phyloP scores from a whole-genome alignment of 2,888 invertebrate species.

The Sarcophaga subvicina region DNA sequence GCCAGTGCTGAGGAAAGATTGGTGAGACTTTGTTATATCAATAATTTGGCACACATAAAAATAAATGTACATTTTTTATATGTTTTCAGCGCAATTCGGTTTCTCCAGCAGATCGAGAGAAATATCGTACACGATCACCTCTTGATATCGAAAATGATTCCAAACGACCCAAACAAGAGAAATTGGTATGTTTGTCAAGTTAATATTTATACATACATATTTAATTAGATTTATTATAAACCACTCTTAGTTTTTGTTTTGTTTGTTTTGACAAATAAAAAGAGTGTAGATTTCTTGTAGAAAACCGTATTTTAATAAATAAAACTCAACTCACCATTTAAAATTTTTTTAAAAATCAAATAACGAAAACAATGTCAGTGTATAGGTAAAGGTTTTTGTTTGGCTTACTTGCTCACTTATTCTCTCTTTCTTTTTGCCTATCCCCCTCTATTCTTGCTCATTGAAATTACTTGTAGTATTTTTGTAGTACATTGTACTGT shows the following conservation, averaged over 20 bases:
- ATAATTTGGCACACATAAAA: not conserved
- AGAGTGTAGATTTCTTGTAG: constrained; percentile 52
- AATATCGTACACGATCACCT: constrained; percentile 91
- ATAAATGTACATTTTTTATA: constrained; percentile 37
- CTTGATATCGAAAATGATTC: constrained; percentile 88
- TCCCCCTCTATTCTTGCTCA: constrained; percentile 13
- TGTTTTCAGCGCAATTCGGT: constrained; percentile 87
- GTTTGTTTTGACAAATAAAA: constrained; percentile 46
- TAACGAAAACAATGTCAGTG: not conserved
- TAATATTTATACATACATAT: not conserved
- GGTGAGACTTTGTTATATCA: constrained; percentile 76
- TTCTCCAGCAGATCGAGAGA: constrained; percentile 91
- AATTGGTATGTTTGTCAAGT: constrained; percentile 87
- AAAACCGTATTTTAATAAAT: constrained; percentile 21
- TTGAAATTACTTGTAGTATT: constrained; percentile 19
- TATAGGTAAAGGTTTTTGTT: constrained; percentile 40
- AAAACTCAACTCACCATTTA: constrained; percentile 72
- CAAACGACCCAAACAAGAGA: constrained; percentile 93
- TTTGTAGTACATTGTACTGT: constrained; percentile 31
- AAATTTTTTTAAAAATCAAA: constrained; percentile 22
- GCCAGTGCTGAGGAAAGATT: constrained; percentile 84
- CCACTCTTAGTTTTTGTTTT: constrained; percentile 37
- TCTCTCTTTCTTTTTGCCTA: constrained; percentile 48
- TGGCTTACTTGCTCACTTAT: constrained; percentile 61
- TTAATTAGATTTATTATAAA: not conserved